Evolutionary conservation across 2,113 vertebrate genomes (phyloP), one percentile per base, ranked within the genome.

Genomic region (Ginglymostoma cirratum): DNA sequence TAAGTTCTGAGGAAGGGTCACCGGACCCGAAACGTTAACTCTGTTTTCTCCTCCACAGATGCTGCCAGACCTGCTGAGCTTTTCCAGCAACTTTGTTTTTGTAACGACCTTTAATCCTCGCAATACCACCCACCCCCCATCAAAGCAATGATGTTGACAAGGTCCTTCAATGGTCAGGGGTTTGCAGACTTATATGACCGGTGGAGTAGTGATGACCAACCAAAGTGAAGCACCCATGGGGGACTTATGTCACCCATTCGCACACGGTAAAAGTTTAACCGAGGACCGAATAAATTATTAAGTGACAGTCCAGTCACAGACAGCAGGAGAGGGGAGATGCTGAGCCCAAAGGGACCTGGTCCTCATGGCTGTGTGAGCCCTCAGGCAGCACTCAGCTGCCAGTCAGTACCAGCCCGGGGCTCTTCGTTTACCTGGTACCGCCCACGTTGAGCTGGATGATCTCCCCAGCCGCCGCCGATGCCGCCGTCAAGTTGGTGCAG

Each of bases 361-460:
- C 70, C 0, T 80, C 61, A 61, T 3, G 52, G 0, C 96, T 67
- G 3, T 67, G 3, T 0, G 23, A 27, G 65, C n/a, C n/a, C 0
- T 0, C 7, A 2, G 14, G 8, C 52, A 0, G 0, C 27, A 48
- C 80, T 0, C 23, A 12, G 23, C 72, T 30, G 0, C 0, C 2
- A 23, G 2, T 21, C 80, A 85, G 80, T n/a, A 42, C n/a, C 83
- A 42, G 38, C 7, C 23, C 19, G 0, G 2, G 8, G 24, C 34
- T 6, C 52, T 0, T 7, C 42, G 15, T 97, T 97, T 97, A 99
- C 99, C 99, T 98, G 95, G 98, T 99, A 70, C 99, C 99, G 34
- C 99, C 99, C 96, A 99, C 99, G 96, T 99, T 99, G 27, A 99
- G 97, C 97, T 99, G 98, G 96, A 99, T 98, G 96, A 99, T 99